phyloP scores from a whole-genome alignment of 2,113 vertebrate species.

The Larimichthys polyactis region DNA sequence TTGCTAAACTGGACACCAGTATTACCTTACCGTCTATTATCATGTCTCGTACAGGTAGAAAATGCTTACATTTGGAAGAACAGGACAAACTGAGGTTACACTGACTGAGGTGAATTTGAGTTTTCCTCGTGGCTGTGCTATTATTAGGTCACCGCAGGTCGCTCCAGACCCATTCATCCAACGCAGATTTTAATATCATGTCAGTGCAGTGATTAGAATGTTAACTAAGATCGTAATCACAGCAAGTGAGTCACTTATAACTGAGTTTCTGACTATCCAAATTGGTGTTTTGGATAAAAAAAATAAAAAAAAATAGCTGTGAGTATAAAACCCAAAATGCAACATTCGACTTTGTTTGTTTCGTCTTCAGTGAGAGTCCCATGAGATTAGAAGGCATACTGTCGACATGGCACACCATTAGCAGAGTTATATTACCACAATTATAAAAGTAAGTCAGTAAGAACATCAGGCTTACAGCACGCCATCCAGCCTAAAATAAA shows the following conservation, averaged over 20 bases:
- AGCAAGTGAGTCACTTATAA: constrained; percentile 40
- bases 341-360: background rate
- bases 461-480: background rate
- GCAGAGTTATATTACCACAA: background rate
- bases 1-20: background rate
- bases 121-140: constrained; percentile 8
- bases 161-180: constrained; percentile 32
- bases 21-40: background rate
- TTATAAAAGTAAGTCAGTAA: constrained; percentile 1
- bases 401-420: background rate
- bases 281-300: background rate
- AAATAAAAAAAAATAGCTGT: too few relatives aligned
- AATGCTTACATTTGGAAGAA: background rate
- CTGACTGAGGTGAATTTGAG: background rate
- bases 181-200: constrained; percentile 34
- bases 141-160: constrained; percentile 25
- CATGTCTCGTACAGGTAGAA: background rate
- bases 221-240: constrained; percentile 48
- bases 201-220: constrained; percentile 38
- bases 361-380: constrained; percentile 12
- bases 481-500: background rate
- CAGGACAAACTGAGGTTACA: background rate
- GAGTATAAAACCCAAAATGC: background rate
- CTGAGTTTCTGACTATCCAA: constrained; percentile 18
- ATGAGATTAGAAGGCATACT: background rate